Evolutionary conservation across 2,113 vertebrate genomes (phyloP).

Genomic region (Melanocharis versteri): DNA sequence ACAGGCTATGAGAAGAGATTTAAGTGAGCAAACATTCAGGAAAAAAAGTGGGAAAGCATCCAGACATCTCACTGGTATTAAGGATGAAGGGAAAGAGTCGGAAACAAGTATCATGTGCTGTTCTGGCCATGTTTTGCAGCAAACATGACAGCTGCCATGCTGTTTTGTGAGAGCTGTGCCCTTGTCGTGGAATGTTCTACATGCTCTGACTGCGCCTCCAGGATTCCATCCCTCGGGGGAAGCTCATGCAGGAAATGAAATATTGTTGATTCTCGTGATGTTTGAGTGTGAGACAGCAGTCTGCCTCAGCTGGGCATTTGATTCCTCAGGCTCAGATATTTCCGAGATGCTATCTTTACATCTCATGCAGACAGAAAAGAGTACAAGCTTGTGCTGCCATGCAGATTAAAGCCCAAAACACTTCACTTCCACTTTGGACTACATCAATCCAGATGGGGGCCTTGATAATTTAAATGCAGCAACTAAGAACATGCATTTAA

Average conservation of each 20-base stretch:
- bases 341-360: not conserved
- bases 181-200: not conserved
- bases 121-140: not conserved
- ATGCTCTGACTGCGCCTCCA: not conserved
- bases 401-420: not conserved
- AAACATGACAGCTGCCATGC: constrained; percentile 15
- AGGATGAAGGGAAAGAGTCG: not conserved
- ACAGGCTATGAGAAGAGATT: not conserved
- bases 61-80: not conserved
- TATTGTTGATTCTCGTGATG: not conserved
- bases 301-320: not conserved
- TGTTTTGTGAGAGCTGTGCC: not conserved
- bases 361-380: rapidly evolving
- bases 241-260: not conserved
- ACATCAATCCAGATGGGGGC: not conserved
- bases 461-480: not conserved
- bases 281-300: not conserved
- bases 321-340: not conserved
- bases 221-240: not conserved
- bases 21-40: not conserved
- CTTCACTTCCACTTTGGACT: not conserved
- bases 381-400: rapidly evolving
- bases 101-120: not conserved
- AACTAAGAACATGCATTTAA: not conserved
- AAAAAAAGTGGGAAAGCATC: not conserved